Percentiles rank a stretch among this genome's conserved stretches.
Evolutionary conservation across 1,140 invertebrate species (phyloP).

Genomic region (Drosophila triauraria): DNA sequence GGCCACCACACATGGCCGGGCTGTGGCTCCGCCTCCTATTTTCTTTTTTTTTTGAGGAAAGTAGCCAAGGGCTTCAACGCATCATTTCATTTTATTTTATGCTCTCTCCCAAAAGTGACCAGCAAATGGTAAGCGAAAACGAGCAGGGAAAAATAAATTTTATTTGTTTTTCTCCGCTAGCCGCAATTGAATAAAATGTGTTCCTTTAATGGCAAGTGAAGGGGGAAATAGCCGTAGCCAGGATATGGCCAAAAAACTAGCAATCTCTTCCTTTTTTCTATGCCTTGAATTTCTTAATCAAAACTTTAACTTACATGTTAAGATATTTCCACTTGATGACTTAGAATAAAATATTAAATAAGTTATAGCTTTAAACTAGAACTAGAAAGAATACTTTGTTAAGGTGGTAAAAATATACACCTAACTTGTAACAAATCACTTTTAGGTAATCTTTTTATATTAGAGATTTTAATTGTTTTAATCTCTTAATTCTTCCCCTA

Average conservation of each 20-base stretch:
- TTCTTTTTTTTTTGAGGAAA: conserved; percentile 32
- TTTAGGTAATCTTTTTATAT: too few species aligned
- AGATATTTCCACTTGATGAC: too few species aligned
- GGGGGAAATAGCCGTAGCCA: neutral
- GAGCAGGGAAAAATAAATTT: conserved; percentile 71
- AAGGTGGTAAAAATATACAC: too few species aligned
- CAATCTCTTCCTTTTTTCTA: conserved; percentile 21
- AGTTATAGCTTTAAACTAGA: too few species aligned
- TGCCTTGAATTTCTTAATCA: conserved; percentile 28
- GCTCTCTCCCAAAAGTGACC: conserved; percentile 64
- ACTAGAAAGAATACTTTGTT: too few species aligned
- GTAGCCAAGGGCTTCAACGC: conserved; percentile 74
- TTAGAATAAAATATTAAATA: too few species aligned
- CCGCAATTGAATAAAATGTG: conserved; percentile 84
- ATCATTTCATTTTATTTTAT: conserved; percentile 84
- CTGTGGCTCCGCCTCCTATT: conserved; percentile 19
- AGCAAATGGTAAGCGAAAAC: conserved; percentile 41
- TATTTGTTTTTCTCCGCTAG: conserved; percentile 74
- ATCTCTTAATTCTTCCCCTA: neutral
- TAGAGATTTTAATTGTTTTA: too few species aligned
- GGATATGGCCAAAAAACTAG: conserved; percentile 11
- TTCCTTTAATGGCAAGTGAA: conserved; percentile 56
- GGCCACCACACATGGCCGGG: conserved; percentile 56
- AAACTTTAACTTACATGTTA: neutral
- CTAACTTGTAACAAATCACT: too few species aligned